phyloP scores from a whole-genome alignment of 2,888 invertebrate species.

The Polyploca ridens region DNA sequence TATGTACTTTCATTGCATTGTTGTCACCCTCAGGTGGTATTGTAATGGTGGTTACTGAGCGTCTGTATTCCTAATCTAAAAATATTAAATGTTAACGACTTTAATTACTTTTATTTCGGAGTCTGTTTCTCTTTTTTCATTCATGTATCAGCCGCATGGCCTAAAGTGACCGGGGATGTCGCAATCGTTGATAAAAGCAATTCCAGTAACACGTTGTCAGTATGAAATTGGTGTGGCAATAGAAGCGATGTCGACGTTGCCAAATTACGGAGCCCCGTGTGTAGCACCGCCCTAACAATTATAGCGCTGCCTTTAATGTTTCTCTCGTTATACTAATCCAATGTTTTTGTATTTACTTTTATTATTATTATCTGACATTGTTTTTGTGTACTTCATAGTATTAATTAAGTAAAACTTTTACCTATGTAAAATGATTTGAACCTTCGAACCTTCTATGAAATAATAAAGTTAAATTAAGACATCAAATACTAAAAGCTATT shows the following conservation, averaged over 20 bases:
- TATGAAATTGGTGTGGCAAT: constrained; percentile 60
- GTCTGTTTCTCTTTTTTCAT: not conserved
- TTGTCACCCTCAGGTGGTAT: too few species aligned
- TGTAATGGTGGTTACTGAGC: not conserved
- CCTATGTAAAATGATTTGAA: not conserved
- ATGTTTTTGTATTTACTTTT: constrained; percentile 58
- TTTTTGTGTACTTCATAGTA: constrained; percentile 6
- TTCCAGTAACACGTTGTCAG: constrained; percentile 51
- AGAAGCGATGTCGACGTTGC: constrained; percentile 54
- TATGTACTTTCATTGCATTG: not conserved
- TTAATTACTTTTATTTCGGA: too few species aligned
- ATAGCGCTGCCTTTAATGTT: constrained; percentile 46
- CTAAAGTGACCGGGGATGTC: constrained; percentile 24
- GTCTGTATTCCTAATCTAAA: too few species aligned
- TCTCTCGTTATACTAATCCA: constrained; percentile 43
- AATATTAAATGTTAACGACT: too few species aligned
- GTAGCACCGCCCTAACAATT: constrained; percentile 50
- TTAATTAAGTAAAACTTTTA: not conserved
- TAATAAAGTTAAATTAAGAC: too few species aligned
- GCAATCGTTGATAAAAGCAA: constrained; percentile 52
- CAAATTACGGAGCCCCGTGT: constrained; percentile 53
- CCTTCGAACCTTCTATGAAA: too few species aligned
- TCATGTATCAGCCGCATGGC: constrained; percentile 18
- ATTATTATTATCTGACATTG: constrained; percentile 37
- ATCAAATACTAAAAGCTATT: too few species aligned